Percentiles rank a stretch among this genome's conserved stretches.
phyloP scores from a whole-genome alignment of 2,888 invertebrate species.

The Dorcus hopei region DNA sequence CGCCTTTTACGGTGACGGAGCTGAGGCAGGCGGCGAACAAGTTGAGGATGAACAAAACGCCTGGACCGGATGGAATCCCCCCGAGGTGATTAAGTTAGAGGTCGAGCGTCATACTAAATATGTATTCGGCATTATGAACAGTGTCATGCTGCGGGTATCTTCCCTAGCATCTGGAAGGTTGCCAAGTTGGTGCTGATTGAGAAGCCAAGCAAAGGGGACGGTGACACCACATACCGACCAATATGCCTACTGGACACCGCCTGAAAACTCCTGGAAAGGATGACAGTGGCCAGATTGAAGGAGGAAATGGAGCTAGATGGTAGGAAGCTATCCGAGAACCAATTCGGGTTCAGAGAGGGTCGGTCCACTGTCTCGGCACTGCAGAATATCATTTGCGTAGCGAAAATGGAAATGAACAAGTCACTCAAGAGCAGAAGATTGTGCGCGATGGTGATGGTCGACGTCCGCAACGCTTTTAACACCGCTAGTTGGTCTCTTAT shows the following conservation, averaged over 20 bases:
- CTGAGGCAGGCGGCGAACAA: too few relatives aligned
- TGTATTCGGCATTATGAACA: too few relatives aligned
- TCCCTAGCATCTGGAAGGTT: not conserved
- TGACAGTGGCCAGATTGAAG: not conserved
- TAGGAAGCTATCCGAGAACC: not conserved
- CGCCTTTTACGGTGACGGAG: too few relatives aligned
- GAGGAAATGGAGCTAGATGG: not conserved
- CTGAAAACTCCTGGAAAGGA: not conserved
- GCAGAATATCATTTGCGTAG: not conserved
- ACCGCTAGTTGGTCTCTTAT: too few relatives aligned
- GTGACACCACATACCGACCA: not conserved
- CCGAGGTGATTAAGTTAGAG: too few relatives aligned
- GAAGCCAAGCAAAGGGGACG: not conserved
- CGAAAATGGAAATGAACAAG: not conserved
- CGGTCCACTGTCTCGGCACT: not conserved
- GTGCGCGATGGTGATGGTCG: too few relatives aligned
- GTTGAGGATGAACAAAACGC: too few relatives aligned
- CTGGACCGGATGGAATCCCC: too few relatives aligned
- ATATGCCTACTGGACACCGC: not conserved
- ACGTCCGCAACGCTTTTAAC: not conserved
- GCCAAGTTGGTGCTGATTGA: not conserved
- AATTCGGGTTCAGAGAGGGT: not conserved
- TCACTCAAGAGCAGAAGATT: not conserved
- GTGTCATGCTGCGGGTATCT: not conserved
- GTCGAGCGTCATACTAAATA: too few relatives aligned